Evolutionary conservation across 2,797 vertebrate genomes (phyloP).

Genomic region (Phrynocephalus forsythii): DNA sequence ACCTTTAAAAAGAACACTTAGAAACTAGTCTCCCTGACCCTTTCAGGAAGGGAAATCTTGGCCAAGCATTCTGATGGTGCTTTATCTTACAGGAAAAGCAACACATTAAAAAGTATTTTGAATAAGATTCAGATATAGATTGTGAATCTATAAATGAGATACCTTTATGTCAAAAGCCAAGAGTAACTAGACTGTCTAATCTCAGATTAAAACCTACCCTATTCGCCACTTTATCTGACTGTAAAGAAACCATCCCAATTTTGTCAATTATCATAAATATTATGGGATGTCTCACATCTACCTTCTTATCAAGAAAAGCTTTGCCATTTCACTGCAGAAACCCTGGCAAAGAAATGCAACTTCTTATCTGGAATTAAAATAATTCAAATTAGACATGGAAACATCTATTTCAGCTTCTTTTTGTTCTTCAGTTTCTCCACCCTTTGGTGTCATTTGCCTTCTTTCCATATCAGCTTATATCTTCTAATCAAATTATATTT

Average conservation of each 20-base stretch:
- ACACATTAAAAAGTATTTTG: conserved; percentile 38
- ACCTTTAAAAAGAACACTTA: conserved; percentile 11
- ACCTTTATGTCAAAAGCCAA: conserved; percentile 52
- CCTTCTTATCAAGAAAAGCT: neutral
- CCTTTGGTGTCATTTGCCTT: neutral
- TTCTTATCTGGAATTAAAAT: neutral
- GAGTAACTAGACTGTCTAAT: conserved; percentile 51
- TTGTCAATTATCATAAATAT: conserved; percentile 30
- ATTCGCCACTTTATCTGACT: conserved; percentile 53
- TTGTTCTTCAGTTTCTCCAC: neutral
- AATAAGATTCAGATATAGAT: conserved; percentile 30
- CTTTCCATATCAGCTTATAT: neutral
- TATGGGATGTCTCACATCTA: too few relatives aligned
- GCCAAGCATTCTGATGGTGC: neutral
- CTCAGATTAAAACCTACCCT: conserved; percentile 29
- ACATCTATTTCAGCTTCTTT: neutral
- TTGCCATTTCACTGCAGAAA: neutral
- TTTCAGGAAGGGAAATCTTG: neutral
- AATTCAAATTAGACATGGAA: neutral
- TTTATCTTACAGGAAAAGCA: conserved; percentile 2
- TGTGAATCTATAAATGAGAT: conserved; percentile 40
- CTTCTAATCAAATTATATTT: neutral
- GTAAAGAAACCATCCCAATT: conserved; percentile 61
- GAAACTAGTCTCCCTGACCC: neutral
- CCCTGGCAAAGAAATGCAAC: neutral